Base-by-base conservation (phyloP, 2,797 vertebrate genomes). In the Crossoptilon crossoptilon region DNA sequence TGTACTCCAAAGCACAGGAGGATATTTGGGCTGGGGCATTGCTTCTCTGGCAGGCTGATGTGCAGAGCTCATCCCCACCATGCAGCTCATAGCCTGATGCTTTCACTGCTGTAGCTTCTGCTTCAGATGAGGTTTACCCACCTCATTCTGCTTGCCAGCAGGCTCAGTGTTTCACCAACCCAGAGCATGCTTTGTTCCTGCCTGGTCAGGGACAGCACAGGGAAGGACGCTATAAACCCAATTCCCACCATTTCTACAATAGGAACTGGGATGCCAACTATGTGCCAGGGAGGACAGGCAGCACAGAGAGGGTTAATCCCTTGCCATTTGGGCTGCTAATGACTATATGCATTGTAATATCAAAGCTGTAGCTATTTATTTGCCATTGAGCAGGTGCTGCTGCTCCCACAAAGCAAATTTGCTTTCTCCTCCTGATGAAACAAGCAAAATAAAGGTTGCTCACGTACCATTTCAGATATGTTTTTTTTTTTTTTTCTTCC, bases 351-450 rank as follows among this genome's bases (percentile, higher is more conserved):
- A 53, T 78, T 77, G 88, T 86, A 96, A 91, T 94, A 95, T 92
- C 92, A 92, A 96, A 94, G 94, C 88, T 84, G 86, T 37, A 94
- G 85, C 88, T 87, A 85, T 94, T 96, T 96, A 92, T 96, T 94
- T 97, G 95, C 91, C 91, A 76, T 93, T 73, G 96, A 96, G 95
- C 94, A 96, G 95, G 95, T 96, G 95, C 92, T 95, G 94, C 88
- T 97, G 95, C 93, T 92, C 95, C 96, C 95, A 96, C 95, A 97
- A 95, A 97, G 96, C 91, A 96, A 96, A 96, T 97, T 97, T 97
- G 91, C 96, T 96, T 95, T 96, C 93, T 96, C 71, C 87, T 94
- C 86, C 92, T 96, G 91, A 91, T 93, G 87, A 95, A 97, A 94
- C 90, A 95, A 94, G 92, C 66, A 93, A 95, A 95, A 96, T 93